A percentile compares a stretch with the other conserved stretches of the same genome.
These are phyloP conservation scores for Troides oblongomaculatus DNA, from an alignment of 2,888 invertebrate genomes.

Conservation along the genomic window DNA sequence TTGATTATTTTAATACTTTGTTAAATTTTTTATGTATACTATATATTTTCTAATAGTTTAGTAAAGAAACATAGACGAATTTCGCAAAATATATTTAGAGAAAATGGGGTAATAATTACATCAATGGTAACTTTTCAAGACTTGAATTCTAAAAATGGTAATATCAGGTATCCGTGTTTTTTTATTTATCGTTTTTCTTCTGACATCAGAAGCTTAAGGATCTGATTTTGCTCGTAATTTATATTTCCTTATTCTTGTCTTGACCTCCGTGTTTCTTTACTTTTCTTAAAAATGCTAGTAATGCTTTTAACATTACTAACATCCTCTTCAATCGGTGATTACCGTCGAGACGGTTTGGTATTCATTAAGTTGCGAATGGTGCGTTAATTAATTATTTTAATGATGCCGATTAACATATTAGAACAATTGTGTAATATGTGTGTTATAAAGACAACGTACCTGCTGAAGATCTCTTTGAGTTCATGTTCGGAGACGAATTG, in stretches of 20 bases:
- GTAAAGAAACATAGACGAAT: constrained; percentile 1
- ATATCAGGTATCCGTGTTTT: no score
- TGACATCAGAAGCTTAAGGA: no score
- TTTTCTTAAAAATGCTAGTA: background rate
- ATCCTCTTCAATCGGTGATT: background rate
- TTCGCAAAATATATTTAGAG: background rate
- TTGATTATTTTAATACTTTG: background rate
- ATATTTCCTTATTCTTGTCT: background rate
- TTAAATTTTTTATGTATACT: background rate
- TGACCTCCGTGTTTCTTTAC: background rate
- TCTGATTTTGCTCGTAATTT: no score
- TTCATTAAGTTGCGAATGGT: background rate
- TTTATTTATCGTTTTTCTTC: no score
- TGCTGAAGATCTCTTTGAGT: constrained; percentile 98
- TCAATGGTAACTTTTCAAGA: no score
- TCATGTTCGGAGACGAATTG: constrained; percentile 99
- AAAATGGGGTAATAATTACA: background rate
- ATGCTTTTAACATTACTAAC: background rate
- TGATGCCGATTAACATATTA: no score
- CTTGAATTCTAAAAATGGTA: no score
- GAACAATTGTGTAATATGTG: no score
- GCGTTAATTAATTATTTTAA: background rate
- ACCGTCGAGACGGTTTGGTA: background rate
- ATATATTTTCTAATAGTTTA: background rate
- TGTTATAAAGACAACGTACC: constrained; percentile 79